Evolutionary conservation across 2,888 invertebrate genomes (phyloP).

Genomic region (Tetheella fluctuosa): DNA sequence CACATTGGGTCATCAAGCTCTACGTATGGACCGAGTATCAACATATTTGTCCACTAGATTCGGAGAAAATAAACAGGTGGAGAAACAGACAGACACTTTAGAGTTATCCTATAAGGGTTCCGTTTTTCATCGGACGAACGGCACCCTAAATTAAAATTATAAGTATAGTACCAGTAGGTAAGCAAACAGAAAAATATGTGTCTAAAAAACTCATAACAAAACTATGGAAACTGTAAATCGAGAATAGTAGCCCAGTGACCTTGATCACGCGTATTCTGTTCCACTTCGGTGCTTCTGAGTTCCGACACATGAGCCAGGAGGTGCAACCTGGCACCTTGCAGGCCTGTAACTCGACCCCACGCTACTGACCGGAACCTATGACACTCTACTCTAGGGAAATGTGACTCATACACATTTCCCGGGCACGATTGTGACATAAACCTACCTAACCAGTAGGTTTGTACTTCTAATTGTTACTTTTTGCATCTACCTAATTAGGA

Average conservation of each 20-base stretch:
- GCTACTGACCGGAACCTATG: constrained; percentile 44
- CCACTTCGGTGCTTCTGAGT: constrained; percentile 45
- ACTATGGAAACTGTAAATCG: constrained; percentile 50
- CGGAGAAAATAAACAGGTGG: too few relatives aligned
- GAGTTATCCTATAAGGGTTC: too few relatives aligned
- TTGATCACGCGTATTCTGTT: constrained; percentile 64
- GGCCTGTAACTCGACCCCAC: constrained; percentile 52
- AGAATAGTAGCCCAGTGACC: constrained; percentile 59
- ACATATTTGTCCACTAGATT: too few relatives aligned
- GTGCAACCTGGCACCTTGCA: constrained; percentile 52
- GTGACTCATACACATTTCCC: neutral
- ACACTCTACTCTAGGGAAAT: constrained; percentile 17
- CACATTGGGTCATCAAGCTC: too few relatives aligned
- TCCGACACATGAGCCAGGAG: constrained; percentile 56
- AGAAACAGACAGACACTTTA: too few relatives aligned
- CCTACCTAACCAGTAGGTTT: too few relatives aligned
- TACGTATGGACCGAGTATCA: too few relatives aligned
- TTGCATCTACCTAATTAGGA: too few relatives aligned
- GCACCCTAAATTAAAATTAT: too few relatives aligned
- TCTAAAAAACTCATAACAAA: constrained; percentile 18
- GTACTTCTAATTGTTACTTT: too few relatives aligned
- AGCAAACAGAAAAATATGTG: constrained; percentile 4
- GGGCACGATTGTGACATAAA: neutral
- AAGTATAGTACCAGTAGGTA: neutral
- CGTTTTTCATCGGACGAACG: too few relatives aligned